Evolutionary conservation across 1,140 invertebrate species (phyloP), one percentile per base, ranked within the genome.

Genomic region (Dendrolimus kikuchii): DNA sequence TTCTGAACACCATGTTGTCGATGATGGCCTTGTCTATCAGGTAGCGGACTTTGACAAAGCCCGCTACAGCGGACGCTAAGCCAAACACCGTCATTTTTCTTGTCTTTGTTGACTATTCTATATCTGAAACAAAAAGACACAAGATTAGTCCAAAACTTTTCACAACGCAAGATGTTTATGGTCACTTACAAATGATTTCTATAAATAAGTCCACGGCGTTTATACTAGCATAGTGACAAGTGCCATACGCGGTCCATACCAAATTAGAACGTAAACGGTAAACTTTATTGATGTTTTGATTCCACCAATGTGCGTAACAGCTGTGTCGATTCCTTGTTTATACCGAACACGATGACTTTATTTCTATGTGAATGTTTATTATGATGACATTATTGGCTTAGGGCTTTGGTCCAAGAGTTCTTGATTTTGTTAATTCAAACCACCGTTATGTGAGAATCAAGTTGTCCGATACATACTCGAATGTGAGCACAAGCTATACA

Each of bases 1-100:
- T 92, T 55, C 95, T 89, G 88, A 97, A 98, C 5, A 96, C 91
- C 90, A 95, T 92, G 77, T 96, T 96, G 87, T 97, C 96, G 67
- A 96, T 96, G 57, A 94, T 88, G 53, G 94, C 94, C 76, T 94
- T 94, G 90, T 96, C 95, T 71, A 94, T 90, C 50, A 95, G 89
- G 88, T 93, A 95, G 74, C 94, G 92, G 64, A 95, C 93, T 89
- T 95, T 95, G 66, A 96, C 90, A 80, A 95, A 95, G 81, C 93
- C 93, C 85, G 94, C 94, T 54, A 95, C 93, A 56, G 94, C 91
- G 66, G 94, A 95, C 46, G 93, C 91, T 89, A 96, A 89, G 45
- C 93, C 93, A 66, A 95, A 92, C 51, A 95, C 90, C 65, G 92
- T 91, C 95, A 96, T 96, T 66, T 81, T 91, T 59, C 41, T 49